Percentiles rank a stretch among this genome's conserved stretches.
Evolutionary conservation across 1,140 invertebrate genomes (phyloP).

Genomic region (Bradynema listronoti): DNA sequence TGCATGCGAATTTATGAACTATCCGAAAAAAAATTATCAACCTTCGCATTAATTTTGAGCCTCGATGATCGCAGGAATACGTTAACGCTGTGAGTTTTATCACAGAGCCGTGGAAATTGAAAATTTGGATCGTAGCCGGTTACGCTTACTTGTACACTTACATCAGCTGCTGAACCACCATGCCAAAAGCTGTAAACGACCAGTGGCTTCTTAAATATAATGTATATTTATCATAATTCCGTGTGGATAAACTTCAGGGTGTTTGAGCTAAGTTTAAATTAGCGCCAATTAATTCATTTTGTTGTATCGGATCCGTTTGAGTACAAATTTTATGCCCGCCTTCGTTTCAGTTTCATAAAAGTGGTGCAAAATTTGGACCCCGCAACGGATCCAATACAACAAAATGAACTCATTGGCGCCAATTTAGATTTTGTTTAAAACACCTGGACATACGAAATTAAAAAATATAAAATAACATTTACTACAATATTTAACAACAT

Average conservation of each 20-base stretch:
- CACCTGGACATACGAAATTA: too few species aligned
- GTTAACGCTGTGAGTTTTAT: slow-evolving; percentile 7
- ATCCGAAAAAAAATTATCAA: neutral
- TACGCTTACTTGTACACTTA: slow-evolving; percentile 7
- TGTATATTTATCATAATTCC: neutral
- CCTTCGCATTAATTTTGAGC: neutral
- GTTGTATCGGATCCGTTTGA: neutral
- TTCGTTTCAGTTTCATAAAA: too few species aligned
- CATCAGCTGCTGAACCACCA: neutral
- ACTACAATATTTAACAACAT: too few species aligned
- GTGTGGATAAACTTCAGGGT: neutral
- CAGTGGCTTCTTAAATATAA: neutral
- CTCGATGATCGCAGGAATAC: neutral
- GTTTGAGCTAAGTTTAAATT: neutral
- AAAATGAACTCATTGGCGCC: too few species aligned
- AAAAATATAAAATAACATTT: too few species aligned
- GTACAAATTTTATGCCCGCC: neutral
- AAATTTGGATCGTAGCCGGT: slow-evolving; percentile 4
- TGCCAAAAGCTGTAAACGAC: slow-evolving; percentile 3
- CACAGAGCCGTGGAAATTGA: slow-evolving; percentile 5
- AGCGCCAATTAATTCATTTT: neutral
- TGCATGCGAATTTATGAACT: too few species aligned
- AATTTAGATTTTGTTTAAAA: too few species aligned
- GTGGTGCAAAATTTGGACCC: too few species aligned
- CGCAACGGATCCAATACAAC: too few species aligned